Percentiles rank a stretch among this genome's conserved stretches.
Conservation (phyloP, 2,797 vertebrate species). For the Spinus pinus region DNA sequence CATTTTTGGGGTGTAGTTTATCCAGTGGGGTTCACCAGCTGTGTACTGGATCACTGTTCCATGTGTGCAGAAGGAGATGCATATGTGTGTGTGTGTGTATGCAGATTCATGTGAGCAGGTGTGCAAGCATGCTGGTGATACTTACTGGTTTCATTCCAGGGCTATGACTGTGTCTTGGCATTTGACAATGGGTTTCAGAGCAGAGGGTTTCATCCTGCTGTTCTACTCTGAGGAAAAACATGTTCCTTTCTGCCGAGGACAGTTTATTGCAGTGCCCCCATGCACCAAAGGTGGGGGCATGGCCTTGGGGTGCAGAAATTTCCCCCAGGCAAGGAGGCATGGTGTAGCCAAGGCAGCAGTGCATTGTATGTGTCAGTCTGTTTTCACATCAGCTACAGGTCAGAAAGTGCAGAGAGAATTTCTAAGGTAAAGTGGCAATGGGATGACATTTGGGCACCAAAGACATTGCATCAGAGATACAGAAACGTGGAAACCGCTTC, state of each 20-base stretch:
- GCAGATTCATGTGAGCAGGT: neutral
- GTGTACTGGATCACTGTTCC: neutral
- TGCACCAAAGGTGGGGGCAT: neutral
- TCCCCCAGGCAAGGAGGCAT: accelerated
- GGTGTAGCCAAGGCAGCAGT: neutral
- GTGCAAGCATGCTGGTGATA: neutral
- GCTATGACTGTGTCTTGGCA: neutral
- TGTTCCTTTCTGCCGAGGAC: neutral
- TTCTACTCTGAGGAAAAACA: neutral
- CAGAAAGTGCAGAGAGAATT: neutral
- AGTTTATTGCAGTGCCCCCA: accelerated
- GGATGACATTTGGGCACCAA: neutral
- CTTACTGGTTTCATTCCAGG: neutral
- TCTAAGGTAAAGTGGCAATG: too few relatives aligned
- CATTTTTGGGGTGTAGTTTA: neutral
- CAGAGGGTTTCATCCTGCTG: neutral
- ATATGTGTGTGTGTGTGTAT: accelerated
- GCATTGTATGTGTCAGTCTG: accelerated
- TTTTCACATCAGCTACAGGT: accelerated
- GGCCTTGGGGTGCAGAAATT: neutral
- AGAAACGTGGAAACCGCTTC: neutral
- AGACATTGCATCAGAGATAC: neutral
- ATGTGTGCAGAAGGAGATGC: neutral
- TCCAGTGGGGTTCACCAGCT: neutral
- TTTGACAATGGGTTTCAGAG: neutral